phyloP scores from a whole-genome alignment of 2,113 vertebrate species.

The Sakesphorus luctuosus region DNA sequence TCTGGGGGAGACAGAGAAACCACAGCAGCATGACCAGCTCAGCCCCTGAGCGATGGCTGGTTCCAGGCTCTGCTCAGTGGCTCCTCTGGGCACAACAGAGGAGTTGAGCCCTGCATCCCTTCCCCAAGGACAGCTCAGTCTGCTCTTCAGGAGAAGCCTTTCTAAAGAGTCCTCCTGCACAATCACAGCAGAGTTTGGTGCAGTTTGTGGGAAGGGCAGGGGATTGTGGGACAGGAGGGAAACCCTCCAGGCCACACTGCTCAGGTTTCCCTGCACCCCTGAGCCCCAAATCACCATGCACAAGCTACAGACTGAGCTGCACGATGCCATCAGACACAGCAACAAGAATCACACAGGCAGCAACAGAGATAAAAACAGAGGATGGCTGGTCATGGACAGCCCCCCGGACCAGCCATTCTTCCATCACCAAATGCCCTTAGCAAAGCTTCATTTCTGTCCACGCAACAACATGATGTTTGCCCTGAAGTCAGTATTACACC shows the following conservation, averaged over 20 bases:
- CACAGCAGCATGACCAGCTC: rapidly evolving
- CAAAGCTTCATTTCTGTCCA: background rate
- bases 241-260: rapidly evolving
- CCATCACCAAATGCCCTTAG: background rate
- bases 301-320: rapidly evolving
- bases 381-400: background rate
- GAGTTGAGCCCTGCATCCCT: background rate
- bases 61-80: background rate
- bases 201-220: background rate
- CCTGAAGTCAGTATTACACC: background rate
- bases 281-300: rapidly evolving
- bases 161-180: background rate
- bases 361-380: background rate
- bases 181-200: background rate
- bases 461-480: background rate
- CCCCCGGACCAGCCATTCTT: background rate
- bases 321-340: rapidly evolving
- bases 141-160: background rate
- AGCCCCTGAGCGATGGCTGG: background rate
- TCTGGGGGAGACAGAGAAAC: background rate
- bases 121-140: background rate
- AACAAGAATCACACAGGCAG: background rate
- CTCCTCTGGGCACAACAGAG: background rate
- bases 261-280: background rate
- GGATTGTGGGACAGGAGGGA: background rate